Conservation (phyloP, 2,113 vertebrate genomes). For the Aspidoscelis tigris region DNA sequence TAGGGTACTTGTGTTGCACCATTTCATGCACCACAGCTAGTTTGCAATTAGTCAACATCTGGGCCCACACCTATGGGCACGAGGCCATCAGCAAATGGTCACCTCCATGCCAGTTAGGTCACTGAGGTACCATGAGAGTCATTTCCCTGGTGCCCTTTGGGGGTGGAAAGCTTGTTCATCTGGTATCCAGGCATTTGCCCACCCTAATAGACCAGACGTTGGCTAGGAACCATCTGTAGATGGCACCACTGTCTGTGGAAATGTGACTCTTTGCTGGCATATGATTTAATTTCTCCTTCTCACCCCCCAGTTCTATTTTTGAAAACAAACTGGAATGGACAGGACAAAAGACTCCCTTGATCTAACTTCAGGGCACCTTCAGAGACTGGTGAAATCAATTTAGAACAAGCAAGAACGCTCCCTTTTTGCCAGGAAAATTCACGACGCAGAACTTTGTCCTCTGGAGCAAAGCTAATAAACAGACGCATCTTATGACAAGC, state of each 20-base stretch:
- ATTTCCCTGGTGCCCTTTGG: no score
- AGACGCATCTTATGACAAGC: conserved; percentile 44
- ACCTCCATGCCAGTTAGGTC: no score
- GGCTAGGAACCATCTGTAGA: not conserved
- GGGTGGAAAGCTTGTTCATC: no score
- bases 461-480: conserved; percentile 28
- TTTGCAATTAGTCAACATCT: no score
- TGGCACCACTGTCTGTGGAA: not conserved
- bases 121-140: no score
- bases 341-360: conserved; percentile 8
- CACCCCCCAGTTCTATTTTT: not conserved
- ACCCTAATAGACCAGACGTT: no score
- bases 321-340: not conserved
- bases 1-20: no score
- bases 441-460: conserved; percentile 34
- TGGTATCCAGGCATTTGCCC: no score
- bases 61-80: no score
- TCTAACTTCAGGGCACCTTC: not conserved
- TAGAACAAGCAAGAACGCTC: conserved; percentile 14
- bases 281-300: not conserved
- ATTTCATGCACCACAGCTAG: no score
- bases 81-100: not conserved
- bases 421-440: not conserved
- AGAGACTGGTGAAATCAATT: conserved; percentile 1
- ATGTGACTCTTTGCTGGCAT: not conserved